phyloP scores from a whole-genome alignment of 2,113 vertebrate genomes.

The Colossoma macropomum region DNA sequence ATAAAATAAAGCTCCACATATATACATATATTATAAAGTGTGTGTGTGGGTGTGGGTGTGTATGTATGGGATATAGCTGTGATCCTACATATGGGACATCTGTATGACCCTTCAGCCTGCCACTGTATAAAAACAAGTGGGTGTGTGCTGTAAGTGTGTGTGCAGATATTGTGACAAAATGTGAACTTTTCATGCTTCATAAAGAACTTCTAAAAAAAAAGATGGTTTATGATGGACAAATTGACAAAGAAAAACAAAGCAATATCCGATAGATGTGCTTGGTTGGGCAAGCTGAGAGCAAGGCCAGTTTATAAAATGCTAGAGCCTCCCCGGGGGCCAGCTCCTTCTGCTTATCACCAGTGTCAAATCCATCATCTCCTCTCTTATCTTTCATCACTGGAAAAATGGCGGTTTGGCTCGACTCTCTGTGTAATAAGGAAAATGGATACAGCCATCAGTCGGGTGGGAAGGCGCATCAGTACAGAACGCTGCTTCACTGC shows the following conservation, averaged over 20 bases:
- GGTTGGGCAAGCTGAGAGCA: constrained; percentile 10
- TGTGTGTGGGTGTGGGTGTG: too few relatives aligned
- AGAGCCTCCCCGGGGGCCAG: constrained; percentile 11
- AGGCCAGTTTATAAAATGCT: constrained; percentile 34
- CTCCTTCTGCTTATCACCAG: constrained; percentile 7
- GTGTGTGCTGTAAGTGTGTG: constrained; percentile 48
- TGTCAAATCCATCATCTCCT: constrained; percentile 32
- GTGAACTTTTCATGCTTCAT: constrained; percentile 72
- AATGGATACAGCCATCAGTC: neutral
- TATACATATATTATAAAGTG: too few relatives aligned
- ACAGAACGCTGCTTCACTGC: neutral
- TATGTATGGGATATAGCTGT: neutral
- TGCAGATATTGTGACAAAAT: constrained; percentile 17
- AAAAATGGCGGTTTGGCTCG: neutral
- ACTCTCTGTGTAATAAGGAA: constrained; percentile 19
- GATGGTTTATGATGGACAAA: constrained; percentile 48
- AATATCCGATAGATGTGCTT: constrained; percentile 26
- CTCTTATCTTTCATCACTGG: constrained; percentile 32
- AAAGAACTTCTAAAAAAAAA: constrained; percentile 58
- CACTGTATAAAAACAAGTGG: neutral
- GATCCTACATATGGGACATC: too few relatives aligned
- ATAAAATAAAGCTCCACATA: too few relatives aligned
- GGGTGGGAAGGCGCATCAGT: neutral
- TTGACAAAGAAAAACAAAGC: constrained; percentile 34
- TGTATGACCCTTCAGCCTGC: neutral